Base-by-base conservation (phyloP, 2,888 invertebrate genomes). In the Epistrophe eligans region DNA sequence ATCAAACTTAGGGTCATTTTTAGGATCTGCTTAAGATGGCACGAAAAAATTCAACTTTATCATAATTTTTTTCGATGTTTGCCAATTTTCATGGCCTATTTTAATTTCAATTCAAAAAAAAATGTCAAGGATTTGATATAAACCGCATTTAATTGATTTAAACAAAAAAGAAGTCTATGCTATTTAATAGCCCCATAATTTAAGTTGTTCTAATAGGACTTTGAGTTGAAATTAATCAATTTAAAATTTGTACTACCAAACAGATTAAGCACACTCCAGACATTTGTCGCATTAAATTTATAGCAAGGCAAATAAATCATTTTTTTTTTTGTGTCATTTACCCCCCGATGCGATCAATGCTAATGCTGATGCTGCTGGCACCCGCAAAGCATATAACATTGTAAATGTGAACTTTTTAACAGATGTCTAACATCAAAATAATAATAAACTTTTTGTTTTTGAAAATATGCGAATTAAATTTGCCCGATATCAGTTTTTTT, bases 371-470 rank as follows among this genome's bases (percentile, higher is more conserved):
- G 50, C 38, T 28, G 60, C 19, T 38, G 60, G 35, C 60, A 38
- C 40, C 62, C 45, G 6, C 45, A 45, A 13, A 64, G 15, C 52
- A 52, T 24, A 24, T 13, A 24, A 3, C 62, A 43, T 48, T 17
- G 45, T 48, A 11, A 64, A 45, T 45, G 28, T 48, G 45, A 48
- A 15, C 60, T 24, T 10, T 6, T 17, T 11, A 45, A 32, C 45
- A 48, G 45, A 64, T 64, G 45, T 64, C 11, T 32, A 55, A 64
- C 45, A 45, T 64, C 45, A 43, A 64, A 64, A 64, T 45, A 64
- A 64, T 28, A 64, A 64, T 40, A 62, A 64, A 64, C 24, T 45
- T 45, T 15, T 15, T 19, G 24, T 40, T 40, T 64, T 28, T 0
- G 3, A 64, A 64, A 64, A 64, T 32, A 64, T 45, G 64, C 45